Conservation (phyloP, 1,140 invertebrate species). For the Drosophila murphyi region DNA sequence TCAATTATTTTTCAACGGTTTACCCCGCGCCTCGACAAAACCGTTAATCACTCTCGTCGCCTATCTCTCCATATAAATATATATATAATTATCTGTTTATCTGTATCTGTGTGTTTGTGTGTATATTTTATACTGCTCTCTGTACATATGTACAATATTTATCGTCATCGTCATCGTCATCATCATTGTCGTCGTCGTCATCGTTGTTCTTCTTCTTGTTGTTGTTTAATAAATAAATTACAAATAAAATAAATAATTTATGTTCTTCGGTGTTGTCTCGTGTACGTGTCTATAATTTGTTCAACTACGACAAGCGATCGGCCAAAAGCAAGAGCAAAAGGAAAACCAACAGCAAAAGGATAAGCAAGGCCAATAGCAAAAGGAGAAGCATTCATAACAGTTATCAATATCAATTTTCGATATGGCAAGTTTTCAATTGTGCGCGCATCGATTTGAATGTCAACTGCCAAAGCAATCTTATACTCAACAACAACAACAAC, state of each 20-base stretch:
- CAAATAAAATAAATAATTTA: slow-evolving; percentile 69
- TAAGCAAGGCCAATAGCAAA: slow-evolving; percentile 7
- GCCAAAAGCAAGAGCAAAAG: slow-evolving; percentile 53
- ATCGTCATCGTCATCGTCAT: slow-evolving; percentile 69
- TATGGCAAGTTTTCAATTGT: slow-evolving; percentile 35
- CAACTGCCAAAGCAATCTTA: slow-evolving; percentile 19
- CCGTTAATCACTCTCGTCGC: slow-evolving; percentile 32
- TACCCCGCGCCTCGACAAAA: slow-evolving; percentile 17
- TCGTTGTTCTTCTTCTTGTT: slow-evolving; percentile 62
- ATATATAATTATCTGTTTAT: slow-evolving; percentile 20
- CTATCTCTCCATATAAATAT: slow-evolving; percentile 2
- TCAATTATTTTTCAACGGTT: slow-evolving; percentile 27
- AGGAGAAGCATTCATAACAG: slow-evolving; percentile 13
- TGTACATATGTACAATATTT: slow-evolving; percentile 82
- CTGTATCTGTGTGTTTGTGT: slow-evolving; percentile 46
- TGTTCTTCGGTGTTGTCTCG: slow-evolving; percentile 81
- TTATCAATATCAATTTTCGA: slow-evolving; percentile 34
- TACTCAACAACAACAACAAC: slow-evolving; percentile 23
- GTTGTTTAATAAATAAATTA: slow-evolving; percentile 57
- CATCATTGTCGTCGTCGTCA: slow-evolving; percentile 47
- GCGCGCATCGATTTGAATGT: slow-evolving; percentile 26
- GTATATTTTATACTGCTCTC: slow-evolving; percentile 52
- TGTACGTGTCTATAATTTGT: slow-evolving; percentile 81
- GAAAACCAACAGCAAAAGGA: slow-evolving; percentile 3
- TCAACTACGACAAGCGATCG: slow-evolving; percentile 77